Evolutionary conservation across 2,113 vertebrate genomes (phyloP).

Genomic region (Bostrychus sinensis): DNA sequence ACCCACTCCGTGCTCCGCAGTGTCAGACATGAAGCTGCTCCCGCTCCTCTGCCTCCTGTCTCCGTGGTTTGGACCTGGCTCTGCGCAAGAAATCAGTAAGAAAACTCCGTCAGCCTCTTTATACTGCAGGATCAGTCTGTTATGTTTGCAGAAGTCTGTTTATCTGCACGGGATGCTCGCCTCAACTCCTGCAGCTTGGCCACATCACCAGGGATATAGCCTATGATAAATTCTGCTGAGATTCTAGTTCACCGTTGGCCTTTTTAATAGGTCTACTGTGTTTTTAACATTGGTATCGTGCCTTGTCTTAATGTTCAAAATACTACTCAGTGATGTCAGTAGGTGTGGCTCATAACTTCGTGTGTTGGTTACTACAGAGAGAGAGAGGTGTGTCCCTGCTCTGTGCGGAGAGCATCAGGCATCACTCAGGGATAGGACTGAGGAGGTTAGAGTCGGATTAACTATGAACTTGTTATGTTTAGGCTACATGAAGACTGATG

Average conservation of each 20-base stretch:
- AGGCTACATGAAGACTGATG: too few relatives aligned
- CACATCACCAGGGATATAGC: not conserved
- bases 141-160: too few relatives aligned
- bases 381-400: too few relatives aligned
- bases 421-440: too few relatives aligned
- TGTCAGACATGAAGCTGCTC: not conserved
- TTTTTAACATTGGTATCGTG: not conserved
- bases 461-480: too few relatives aligned
- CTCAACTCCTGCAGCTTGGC: not conserved
- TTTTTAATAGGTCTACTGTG: too few relatives aligned
- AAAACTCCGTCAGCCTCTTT: not conserved
- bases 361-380: not conserved
- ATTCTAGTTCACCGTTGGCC: too few relatives aligned
- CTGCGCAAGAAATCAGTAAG: not conserved
- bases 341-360: slow-evolving; percentile 1
- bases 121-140: too few relatives aligned
- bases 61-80: not conserved
- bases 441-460: too few relatives aligned
- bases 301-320: not conserved
- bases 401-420: too few relatives aligned
- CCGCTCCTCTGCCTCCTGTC: slow-evolving; percentile 1
- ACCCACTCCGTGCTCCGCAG: too few relatives aligned
- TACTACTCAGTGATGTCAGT: not conserved
- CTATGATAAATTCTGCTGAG: not conserved
- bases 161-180: not conserved